phyloP scores from a whole-genome alignment of 2,888 invertebrate species.

The Rosalia funebris region DNA sequence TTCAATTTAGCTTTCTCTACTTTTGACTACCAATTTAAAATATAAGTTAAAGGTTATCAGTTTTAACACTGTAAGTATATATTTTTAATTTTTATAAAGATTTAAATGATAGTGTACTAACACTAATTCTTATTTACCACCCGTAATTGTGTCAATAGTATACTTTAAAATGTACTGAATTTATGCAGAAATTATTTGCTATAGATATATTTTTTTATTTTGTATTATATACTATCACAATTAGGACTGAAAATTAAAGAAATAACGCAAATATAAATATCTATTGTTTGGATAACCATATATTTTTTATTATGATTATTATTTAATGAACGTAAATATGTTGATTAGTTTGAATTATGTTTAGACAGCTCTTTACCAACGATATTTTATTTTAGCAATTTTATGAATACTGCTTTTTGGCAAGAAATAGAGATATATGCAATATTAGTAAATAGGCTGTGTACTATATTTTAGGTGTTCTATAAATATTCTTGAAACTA shows the following conservation, averaged over 20 bases:
- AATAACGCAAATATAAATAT: background rate
- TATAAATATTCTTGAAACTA: no score
- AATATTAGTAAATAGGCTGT: constrained; percentile 28
- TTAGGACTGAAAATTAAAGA: background rate
- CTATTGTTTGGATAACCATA: background rate
- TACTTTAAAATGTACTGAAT: no score
- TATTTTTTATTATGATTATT: no score
- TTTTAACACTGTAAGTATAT: no score
- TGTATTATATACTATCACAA: background rate
- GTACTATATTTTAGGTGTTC: constrained; percentile 23
- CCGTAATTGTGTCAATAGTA: background rate
- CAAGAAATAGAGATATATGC: constrained; percentile 11
- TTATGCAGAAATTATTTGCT: no score
- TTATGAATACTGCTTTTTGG: constrained; percentile 14
- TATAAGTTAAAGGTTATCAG: no score
- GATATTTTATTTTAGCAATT: constrained; percentile 19
- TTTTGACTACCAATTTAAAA: no score
- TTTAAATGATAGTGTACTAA: constrained; percentile 3
- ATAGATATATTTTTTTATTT: background rate
- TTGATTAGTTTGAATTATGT: no score
- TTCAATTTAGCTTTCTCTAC: no score
- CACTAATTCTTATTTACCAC: background rate
- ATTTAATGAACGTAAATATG: no score
- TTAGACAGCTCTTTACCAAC: constrained; percentile 16
- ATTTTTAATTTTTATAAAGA: background rate